Evolutionary conservation across 2,113 vertebrate genomes (phyloP).

Genomic region (Cisticola juncidis): DNA sequence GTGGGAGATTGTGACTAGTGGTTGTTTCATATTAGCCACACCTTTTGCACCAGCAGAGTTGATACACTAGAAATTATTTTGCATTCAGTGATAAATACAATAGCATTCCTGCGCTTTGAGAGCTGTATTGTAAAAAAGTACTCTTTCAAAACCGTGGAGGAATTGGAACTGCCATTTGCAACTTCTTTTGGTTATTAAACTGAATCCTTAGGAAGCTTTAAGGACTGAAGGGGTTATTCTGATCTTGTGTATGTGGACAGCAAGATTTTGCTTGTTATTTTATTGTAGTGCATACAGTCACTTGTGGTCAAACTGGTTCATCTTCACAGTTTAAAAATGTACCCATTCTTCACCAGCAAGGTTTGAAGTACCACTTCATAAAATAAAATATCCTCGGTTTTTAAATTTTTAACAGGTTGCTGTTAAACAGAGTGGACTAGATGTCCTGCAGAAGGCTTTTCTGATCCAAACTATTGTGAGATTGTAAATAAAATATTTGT

Average conservation of each 20-base stretch:
- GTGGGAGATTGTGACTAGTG: neutral
- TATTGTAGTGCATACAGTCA: neutral
- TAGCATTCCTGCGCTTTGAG: neutral
- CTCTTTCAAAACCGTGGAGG: neutral
- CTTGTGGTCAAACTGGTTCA: neutral
- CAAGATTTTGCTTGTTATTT: neutral
- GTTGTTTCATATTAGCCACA: neutral
- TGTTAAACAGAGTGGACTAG: neutral
- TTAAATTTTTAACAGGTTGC: neutral
- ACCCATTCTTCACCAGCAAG: neutral
- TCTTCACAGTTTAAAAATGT: neutral
- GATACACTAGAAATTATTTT: neutral
- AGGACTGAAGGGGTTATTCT: neutral
- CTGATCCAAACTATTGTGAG: neutral
- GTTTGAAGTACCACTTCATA: neutral
- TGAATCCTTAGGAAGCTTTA: neutral
- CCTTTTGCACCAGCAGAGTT: neutral
- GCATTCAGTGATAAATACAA: neutral
- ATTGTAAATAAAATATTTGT: neutral
- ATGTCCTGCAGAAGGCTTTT: neutral
- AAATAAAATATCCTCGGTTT: neutral
- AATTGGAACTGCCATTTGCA: neutral
- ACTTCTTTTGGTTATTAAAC: neutral
- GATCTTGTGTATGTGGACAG: neutral
- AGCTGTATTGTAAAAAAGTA: neutral